phyloP scores from a whole-genome alignment of 2,888 invertebrate species.

The Hyles lineata region DNA sequence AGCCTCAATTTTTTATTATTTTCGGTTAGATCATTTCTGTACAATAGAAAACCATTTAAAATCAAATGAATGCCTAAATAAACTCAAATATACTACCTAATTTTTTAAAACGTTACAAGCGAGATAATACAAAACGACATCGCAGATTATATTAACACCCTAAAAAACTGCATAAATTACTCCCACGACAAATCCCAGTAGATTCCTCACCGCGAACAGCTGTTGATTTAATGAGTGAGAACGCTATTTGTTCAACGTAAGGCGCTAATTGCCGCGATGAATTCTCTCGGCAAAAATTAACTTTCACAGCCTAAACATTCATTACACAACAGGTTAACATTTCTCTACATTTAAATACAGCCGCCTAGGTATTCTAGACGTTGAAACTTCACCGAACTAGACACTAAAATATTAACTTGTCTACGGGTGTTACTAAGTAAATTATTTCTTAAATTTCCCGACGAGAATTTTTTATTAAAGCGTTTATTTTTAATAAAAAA shows the following conservation, averaged over 20 bases:
- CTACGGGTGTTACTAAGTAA: background rate
- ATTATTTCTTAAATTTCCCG: too few species aligned
- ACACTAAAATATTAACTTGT: background rate
- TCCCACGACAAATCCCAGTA: background rate
- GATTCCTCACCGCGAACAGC: conserved; percentile 5
- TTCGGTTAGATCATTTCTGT: too few species aligned
- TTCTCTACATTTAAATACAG: conserved; percentile 6
- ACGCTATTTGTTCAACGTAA: conserved; percentile 17
- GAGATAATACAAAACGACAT: too few species aligned
- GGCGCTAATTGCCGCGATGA: conserved; percentile 11
- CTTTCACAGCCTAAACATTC: background rate
- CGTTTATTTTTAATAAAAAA: too few species aligned
- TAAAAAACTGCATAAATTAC: too few species aligned
- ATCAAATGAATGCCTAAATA: too few species aligned
- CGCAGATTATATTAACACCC: too few species aligned
- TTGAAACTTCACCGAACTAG: background rate
- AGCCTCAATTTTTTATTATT: too few species aligned
- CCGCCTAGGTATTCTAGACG: background rate
- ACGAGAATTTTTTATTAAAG: too few species aligned
- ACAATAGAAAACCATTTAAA: too few species aligned
- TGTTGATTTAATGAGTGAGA: conserved; percentile 29
- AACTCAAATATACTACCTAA: too few species aligned
- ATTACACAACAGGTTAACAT: conserved; percentile 13
- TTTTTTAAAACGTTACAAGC: too few species aligned
- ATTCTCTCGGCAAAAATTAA: conserved; percentile 9